These are phyloP conservation scores for Hirtodrosophila duncani DNA, from an alignment of 2,888 invertebrate species.

Conservation along the genomic window DNA sequence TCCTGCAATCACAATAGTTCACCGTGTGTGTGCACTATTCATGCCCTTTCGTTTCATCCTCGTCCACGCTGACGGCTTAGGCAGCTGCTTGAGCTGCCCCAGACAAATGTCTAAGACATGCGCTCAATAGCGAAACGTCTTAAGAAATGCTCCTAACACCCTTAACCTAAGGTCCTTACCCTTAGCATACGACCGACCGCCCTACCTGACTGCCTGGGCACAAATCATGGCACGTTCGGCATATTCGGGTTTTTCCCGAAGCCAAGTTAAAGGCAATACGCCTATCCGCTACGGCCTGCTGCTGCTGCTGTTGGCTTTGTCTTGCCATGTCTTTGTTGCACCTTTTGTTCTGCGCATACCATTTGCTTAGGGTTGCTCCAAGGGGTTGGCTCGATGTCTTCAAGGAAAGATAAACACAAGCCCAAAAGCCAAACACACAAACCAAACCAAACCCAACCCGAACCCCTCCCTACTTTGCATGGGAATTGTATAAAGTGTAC, in stretches of 20 bases:
- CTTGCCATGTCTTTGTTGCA: too few species aligned
- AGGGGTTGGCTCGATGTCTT: not conserved
- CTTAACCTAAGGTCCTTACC: not conserved
- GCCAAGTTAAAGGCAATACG: too few species aligned
- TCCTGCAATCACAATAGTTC: conserved; percentile 60
- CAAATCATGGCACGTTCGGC: conserved; percentile 48
- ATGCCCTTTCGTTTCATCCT: conserved; percentile 42
- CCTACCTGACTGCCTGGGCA: conserved; percentile 48
- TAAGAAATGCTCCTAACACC: conserved; percentile 21
- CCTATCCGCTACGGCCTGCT: too few species aligned
- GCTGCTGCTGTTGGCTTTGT: too few species aligned
- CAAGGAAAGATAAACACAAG: too few species aligned
- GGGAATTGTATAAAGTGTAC: conserved; percentile 51
- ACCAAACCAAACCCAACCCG: conserved; percentile 6
- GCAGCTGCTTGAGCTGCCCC: conserved; percentile 50
- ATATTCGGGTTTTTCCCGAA: conserved; percentile 61
- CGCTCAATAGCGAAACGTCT: conserved; percentile 41
- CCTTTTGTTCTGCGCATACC: conserved; percentile 14
- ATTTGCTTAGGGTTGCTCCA: conserved; percentile 26
- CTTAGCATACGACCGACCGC: too few species aligned
- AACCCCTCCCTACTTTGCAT: conserved; percentile 38
- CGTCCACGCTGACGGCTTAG: conserved; percentile 8
- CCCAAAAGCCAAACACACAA: conserved; percentile 9
- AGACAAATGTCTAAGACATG: conserved; percentile 60
- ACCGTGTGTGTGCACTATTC: conserved; percentile 57